phyloP scores from a whole-genome alignment of 2,888 invertebrate genomes.

The Pecten maximus region DNA sequence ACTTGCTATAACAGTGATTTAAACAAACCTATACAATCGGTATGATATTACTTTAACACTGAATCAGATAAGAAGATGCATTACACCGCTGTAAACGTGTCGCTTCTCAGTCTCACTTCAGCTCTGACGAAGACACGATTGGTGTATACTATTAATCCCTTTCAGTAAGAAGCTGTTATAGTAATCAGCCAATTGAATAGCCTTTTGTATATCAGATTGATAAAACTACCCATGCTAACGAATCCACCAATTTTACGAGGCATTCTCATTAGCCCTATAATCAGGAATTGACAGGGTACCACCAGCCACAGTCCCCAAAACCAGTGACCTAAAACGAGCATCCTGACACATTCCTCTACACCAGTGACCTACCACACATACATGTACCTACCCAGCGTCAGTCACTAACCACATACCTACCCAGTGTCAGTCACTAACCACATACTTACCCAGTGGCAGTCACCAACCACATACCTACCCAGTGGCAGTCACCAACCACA shows the following conservation, averaged over 20 bases:
- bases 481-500: too few relatives aligned
- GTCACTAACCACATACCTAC: neutral
- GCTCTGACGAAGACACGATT: neutral
- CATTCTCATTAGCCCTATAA: neutral
- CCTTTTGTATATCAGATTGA: constrained; percentile 2
- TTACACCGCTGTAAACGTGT: too few relatives aligned
- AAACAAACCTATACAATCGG: too few relatives aligned
- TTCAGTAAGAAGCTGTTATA: neutral
- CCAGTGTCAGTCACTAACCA: neutral
- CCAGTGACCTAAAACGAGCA: too few relatives aligned
- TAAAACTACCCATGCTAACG: neutral
- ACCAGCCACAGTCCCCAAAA: neutral
- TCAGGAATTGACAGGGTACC: neutral
- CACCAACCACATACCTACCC: too few relatives aligned
- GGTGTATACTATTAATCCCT: neutral
- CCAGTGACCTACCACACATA: neutral
- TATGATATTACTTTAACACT: too few relatives aligned
- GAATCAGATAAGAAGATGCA: too few relatives aligned
- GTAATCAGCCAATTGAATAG: neutral
- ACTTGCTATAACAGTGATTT: too few relatives aligned
- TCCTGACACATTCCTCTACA: neutral
- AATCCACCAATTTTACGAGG: neutral
- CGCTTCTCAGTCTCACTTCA: neutral
- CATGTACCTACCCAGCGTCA: too few relatives aligned
- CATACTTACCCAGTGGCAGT: too few relatives aligned